Conservation (phyloP, 1,140 invertebrate species). For the Eulimnadia texana region DNA sequence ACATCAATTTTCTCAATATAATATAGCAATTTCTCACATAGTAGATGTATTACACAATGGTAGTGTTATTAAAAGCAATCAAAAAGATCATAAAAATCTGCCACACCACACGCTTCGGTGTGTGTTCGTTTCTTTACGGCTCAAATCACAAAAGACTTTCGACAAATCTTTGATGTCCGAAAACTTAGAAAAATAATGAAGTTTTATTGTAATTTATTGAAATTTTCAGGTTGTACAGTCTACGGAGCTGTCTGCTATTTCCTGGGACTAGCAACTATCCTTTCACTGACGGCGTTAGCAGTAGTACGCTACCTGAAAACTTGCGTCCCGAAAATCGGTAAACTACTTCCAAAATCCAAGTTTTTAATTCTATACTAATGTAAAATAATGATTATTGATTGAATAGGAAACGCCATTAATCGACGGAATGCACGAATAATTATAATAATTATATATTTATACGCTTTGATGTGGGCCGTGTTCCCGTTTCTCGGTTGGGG, state of each 20-base stretch:
- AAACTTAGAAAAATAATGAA: neutral
- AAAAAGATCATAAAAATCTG: no score
- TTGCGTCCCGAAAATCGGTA: slow-evolving; percentile 20
- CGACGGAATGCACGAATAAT: slow-evolving; percentile 16
- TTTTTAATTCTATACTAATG: neutral
- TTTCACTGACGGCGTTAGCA: slow-evolving; percentile 20
- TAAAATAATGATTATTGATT: neutral
- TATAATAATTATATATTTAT: slow-evolving; percentile 19
- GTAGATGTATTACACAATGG: no score
- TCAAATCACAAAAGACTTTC: no score
- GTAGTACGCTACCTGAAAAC: slow-evolving; percentile 23
- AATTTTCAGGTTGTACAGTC: slow-evolving; percentile 15
- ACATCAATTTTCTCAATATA: no score
- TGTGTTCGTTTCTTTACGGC: no score
- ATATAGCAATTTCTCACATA: no score
- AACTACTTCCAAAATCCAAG: neutral
- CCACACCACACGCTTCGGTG: no score
- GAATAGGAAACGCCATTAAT: slow-evolving; percentile 19
- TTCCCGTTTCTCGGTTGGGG: slow-evolving; percentile 26
- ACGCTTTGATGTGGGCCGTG: slow-evolving; percentile 20
- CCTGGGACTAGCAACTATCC: slow-evolving; percentile 22
- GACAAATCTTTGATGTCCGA: no score
- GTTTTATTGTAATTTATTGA: neutral
- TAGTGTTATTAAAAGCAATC: no score
- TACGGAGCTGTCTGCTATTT: slow-evolving; percentile 24